Base-by-base conservation (phyloP, 2,888 invertebrate species). In the Campaea margaritaria region DNA sequence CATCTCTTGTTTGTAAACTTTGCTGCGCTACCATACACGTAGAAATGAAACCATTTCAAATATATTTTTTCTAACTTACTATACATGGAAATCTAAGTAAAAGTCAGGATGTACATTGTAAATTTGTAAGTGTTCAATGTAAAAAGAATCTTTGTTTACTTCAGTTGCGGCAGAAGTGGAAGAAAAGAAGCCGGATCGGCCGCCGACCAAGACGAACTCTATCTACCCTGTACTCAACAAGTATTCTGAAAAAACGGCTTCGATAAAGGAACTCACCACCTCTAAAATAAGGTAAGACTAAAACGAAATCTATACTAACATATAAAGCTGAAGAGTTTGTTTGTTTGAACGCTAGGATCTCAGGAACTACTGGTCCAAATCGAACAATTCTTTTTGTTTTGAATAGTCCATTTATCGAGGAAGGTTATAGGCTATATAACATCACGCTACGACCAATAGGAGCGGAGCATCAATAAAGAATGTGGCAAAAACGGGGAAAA, bases 171-270 rank as follows among this genome's bases (percentile, higher is more conserved):
- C 85, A 56, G 89, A 90, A 39, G 67, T 83, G 8, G 91, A 91
- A 46, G 90, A 92, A 58, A 91, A 89, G 73, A 93, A 89, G 64
- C 89, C 92, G 0, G 93, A 93, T 9, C 82, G 92, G 61, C 93
- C 93, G 14, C 86, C 91, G 8, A 69, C 81, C 9, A 91, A 91
- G 69, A 68, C 65, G 12, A 82, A 86, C 39, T 70, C 78, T 27
- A 82, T 90, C 15, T 91, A 91, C 67, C 91, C 92, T 10, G 72
- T 86, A 60, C 84, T 91, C 47, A 91, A 89, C 73, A 91, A 91
- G 77, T 90, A 91, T 76, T 86, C 87, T 0, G 92, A 92, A 68
- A 92, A 90, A 77, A 91, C 87, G 0, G 79, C 90, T 10, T 87
- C 91, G 0, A 85, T 90, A 13, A 91, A 91, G 69, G 92, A 92